These are phyloP conservation scores for Pampus argenteus DNA, from an alignment of 2,797 vertebrate species.

Conservation along the genomic window DNA sequence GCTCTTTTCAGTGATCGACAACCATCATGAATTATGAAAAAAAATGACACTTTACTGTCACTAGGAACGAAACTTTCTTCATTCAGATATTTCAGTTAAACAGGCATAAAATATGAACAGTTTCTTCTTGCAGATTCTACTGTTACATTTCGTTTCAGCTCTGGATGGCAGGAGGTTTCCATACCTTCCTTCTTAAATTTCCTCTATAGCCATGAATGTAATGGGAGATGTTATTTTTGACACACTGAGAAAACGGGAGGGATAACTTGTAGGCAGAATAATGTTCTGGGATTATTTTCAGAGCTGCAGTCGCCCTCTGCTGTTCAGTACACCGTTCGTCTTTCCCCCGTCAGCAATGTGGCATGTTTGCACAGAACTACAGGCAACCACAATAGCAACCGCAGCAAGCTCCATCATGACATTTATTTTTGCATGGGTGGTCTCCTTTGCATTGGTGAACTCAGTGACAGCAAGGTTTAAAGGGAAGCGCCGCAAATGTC, in stretches of 20 bases:
- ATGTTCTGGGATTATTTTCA: constrained; percentile 60
- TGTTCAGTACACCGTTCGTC: constrained; percentile 45
- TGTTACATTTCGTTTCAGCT: constrained; percentile 65
- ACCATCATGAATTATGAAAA: constrained; percentile 35
- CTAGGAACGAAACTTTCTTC: constrained; percentile 9
- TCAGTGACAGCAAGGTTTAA: constrained; percentile 64
- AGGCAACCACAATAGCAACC: constrained; percentile 55
- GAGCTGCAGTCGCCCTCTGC: constrained; percentile 74
- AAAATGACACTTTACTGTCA: constrained; percentile 30
- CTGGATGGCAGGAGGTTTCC: constrained; percentile 70
- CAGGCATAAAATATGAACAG: constrained; percentile 31
- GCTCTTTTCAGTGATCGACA: constrained; percentile 29
- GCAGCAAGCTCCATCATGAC: constrained; percentile 53
- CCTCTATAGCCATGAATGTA: constrained; percentile 76
- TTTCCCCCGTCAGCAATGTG: constrained; percentile 51
- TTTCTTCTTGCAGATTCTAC: constrained; percentile 61
- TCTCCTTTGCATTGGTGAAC: constrained; percentile 77
- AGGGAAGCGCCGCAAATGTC: constrained; percentile 34
- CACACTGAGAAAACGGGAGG: constrained; percentile 72
- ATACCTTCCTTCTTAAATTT: constrained; percentile 81
- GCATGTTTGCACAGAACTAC: constrained; percentile 51
- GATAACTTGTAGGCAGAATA: constrained; percentile 60
- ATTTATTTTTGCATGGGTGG: constrained; percentile 79
- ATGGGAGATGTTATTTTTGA: constrained; percentile 83
- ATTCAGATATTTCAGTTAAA: constrained; percentile 44